phyloP scores from a whole-genome alignment of 2,888 invertebrate genomes.

The Drosophila niveifrons region DNA sequence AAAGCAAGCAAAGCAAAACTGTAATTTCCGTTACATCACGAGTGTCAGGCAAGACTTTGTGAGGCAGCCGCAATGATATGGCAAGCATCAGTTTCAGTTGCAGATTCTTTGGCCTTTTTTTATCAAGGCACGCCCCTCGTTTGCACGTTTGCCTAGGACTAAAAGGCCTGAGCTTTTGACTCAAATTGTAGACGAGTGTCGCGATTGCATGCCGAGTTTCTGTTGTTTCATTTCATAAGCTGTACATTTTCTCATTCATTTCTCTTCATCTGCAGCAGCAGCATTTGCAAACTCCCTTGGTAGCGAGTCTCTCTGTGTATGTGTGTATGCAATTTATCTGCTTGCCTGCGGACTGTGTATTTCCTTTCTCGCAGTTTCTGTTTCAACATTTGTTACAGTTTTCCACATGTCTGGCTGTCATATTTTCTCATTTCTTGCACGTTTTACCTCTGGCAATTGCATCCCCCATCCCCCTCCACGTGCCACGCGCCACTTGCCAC shows the following conservation, averaged over 20 bases:
- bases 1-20: constrained; percentile 54
- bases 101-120: constrained; percentile 35
- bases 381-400: constrained; percentile 64
- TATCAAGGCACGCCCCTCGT: constrained; percentile 33
- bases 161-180: constrained; percentile 23
- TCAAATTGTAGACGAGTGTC: constrained; percentile 14
- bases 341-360: neutral
- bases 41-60: constrained; percentile 18
- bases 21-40: constrained; percentile 70
- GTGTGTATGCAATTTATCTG: constrained; percentile 47
- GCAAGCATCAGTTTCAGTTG: constrained; percentile 19
- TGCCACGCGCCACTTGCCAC: constrained; percentile 11
- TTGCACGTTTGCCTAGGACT: constrained; percentile 41
- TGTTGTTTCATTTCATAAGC: constrained; percentile 69
- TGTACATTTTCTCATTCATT: constrained; percentile 58
- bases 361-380: neutral
- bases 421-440: constrained; percentile 75
- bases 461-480: constrained; percentile 5
- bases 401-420: constrained; percentile 69
- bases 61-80: constrained; percentile 34
- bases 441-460: constrained; percentile 72
- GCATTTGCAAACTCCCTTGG: constrained; percentile 26
- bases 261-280: constrained; percentile 55
- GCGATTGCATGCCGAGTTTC: constrained; percentile 48
- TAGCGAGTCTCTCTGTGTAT: constrained; percentile 5